Percentiles rank a stretch among this genome's conserved stretches.
Evolutionary conservation across 2,888 invertebrate genomes (phyloP).

Genomic region (Eremobia ochroleuca): DNA sequence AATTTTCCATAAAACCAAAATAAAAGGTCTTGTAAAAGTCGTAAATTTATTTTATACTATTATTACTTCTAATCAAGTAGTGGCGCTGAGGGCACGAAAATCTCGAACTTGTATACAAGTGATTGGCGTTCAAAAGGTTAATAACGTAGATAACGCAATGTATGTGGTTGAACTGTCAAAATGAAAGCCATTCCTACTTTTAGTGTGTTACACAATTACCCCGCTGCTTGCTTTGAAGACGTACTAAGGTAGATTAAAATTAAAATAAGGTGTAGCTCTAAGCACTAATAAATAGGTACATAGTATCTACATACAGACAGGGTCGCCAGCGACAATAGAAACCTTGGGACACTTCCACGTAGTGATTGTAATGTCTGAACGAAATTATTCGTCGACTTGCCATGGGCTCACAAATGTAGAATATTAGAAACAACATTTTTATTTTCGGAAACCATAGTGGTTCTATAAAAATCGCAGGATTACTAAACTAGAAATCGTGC

Average conservation of each 20-base stretch:
- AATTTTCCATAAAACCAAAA: too few relatives aligned
- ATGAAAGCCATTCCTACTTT: too few relatives aligned
- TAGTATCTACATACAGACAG: conserved; percentile 17
- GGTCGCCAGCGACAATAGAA: conserved; percentile 42
- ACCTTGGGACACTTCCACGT: conserved; percentile 55
- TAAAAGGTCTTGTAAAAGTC: too few relatives aligned
- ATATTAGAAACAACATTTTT: neutral
- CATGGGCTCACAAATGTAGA: neutral
- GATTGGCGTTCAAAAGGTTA: too few relatives aligned
- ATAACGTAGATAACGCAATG: too few relatives aligned
- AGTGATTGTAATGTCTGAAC: conserved; percentile 27
- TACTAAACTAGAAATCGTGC: neutral
- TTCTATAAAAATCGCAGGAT: neutral
- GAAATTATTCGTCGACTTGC: conserved; percentile 38
- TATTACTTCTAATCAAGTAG: too few relatives aligned
- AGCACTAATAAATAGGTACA: conserved; percentile 8
- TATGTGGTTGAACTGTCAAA: too few relatives aligned
- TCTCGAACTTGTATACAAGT: too few relatives aligned
- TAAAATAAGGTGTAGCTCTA: conserved; percentile 22
- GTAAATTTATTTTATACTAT: too few relatives aligned
- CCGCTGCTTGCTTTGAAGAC: neutral
- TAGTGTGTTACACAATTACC: too few relatives aligned
- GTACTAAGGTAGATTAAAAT: conserved; percentile 1
- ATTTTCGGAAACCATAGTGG: neutral
- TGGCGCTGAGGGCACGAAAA: too few relatives aligned